Evolutionary conservation across 1,140 invertebrate species (phyloP).

Genomic region (Chironomus striatipennis): DNA sequence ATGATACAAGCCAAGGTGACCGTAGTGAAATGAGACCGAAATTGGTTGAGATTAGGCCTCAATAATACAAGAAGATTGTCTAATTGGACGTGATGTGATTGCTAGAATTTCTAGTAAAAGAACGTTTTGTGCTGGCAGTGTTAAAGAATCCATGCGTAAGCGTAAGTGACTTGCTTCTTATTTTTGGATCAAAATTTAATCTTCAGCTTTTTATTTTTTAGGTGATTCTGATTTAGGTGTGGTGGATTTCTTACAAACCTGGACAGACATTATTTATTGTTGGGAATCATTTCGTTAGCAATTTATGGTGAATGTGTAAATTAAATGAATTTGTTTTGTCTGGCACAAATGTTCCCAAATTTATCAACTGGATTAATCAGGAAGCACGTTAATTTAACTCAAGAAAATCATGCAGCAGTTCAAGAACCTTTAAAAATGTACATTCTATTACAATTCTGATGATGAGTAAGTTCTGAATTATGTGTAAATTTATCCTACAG

Average conservation of each 20-base stretch:
- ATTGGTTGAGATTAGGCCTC: neutral
- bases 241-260: neutral
- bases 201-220: too few relatives aligned
- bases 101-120: neutral
- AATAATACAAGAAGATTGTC: neutral
- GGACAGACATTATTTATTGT: neutral
- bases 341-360: neutral
- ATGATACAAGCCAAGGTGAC: neutral
- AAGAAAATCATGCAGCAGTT: neutral
- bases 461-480: neutral
- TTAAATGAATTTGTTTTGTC: neutral
- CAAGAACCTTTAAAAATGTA: neutral
- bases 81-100: neutral
- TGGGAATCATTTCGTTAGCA: neutral
- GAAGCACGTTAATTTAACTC: neutral
- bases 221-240: neutral
- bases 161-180: too few relatives aligned
- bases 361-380: neutral
- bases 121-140: neutral
- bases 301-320: neutral
- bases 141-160: neutral
- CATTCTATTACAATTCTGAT: neutral
- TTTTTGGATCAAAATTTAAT: too few relatives aligned
- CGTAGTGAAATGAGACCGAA: neutral
- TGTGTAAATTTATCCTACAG: too few relatives aligned